Conservation (phyloP, 2,888 invertebrate species). For the Mimumesa dahlbomi region DNA sequence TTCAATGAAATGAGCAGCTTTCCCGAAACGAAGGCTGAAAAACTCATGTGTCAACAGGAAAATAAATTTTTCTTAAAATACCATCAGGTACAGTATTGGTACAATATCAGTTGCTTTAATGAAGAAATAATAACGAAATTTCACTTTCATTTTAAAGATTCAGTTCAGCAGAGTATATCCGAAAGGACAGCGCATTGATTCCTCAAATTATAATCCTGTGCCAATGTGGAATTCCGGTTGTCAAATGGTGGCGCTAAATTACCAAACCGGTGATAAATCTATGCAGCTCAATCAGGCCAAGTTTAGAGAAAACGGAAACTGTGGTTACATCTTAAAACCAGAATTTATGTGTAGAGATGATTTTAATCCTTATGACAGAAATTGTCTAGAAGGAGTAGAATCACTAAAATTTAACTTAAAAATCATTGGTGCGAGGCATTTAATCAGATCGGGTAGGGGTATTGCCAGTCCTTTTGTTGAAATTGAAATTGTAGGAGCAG, state of each 20-base stretch:
- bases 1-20: slow-evolving; percentile 99
- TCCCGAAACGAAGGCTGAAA: slow-evolving; percentile 97
- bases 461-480: slow-evolving; percentile 95
- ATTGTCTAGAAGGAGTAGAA: slow-evolving; percentile 82
- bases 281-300: slow-evolving; percentile 98
- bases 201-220: slow-evolving; percentile 97
- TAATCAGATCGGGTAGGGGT: slow-evolving; percentile 91
- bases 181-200: slow-evolving; percentile 95
- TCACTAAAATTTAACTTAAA: slow-evolving; percentile 84
- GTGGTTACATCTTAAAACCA: slow-evolving; percentile 96
- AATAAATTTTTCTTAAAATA: slow-evolving; percentile 88
- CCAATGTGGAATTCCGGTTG: slow-evolving; percentile 97
- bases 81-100: slow-evolving; percentile 82
- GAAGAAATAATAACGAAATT: slow-evolving; percentile 7
- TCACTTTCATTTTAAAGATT: slow-evolving; percentile 74
- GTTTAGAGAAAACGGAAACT: slow-evolving; percentile 94
- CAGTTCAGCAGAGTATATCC: slow-evolving; percentile 98
- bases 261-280: slow-evolving; percentile 96
- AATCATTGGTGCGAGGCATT: slow-evolving; percentile 94
- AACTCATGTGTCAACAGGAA: slow-evolving; percentile 91
- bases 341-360: slow-evolving; percentile 91
- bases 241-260: slow-evolving; percentile 98
- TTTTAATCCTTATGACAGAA: slow-evolving; percentile 89
- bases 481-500: slow-evolving; percentile 93
- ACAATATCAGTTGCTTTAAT: not conserved